These are phyloP conservation scores for Lutjanus campechanus DNA, from an alignment of 2,797 vertebrate species.

Conservation along the genomic window DNA sequence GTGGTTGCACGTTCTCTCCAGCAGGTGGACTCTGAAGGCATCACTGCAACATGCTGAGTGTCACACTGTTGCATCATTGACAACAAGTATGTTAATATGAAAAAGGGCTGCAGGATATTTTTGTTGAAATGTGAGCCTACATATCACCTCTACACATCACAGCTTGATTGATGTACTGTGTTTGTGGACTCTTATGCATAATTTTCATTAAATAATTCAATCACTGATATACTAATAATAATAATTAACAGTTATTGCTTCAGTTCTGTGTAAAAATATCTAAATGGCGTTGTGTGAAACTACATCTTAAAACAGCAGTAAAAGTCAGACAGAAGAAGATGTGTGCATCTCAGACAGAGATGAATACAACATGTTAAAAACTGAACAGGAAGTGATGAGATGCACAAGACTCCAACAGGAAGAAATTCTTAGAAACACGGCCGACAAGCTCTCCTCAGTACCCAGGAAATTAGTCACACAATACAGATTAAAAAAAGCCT, in stretches of 20 bases:
- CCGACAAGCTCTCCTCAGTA: slow-evolving; percentile 13
- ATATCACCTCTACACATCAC: not conserved
- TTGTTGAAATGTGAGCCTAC: not conserved
- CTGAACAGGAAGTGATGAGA: slow-evolving; percentile 41
- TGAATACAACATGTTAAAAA: slow-evolving; percentile 1
- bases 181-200: not conserved
- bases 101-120: not conserved
- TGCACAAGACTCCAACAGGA: slow-evolving; percentile 32
- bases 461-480: slow-evolving; percentile 51
- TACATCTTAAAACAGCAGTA: not conserved
- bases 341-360: not conserved
- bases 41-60: not conserved
- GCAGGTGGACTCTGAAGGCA: not conserved
- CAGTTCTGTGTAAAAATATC: not conserved
- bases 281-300: not conserved
- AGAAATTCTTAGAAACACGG: slow-evolving; percentile 56
- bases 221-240: not conserved
- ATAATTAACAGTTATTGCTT: not conserved
- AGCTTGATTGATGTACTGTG: not conserved
- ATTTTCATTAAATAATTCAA: not conserved
- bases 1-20: not conserved
- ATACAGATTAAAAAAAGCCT: not conserved
- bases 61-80: not conserved
- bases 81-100: not conserved
- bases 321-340: not conserved